Percentiles rank a stretch among this genome's conserved stretches.
Conservation (phyloP, 2,888 invertebrate genomes). For the Torymus tubicola region DNA sequence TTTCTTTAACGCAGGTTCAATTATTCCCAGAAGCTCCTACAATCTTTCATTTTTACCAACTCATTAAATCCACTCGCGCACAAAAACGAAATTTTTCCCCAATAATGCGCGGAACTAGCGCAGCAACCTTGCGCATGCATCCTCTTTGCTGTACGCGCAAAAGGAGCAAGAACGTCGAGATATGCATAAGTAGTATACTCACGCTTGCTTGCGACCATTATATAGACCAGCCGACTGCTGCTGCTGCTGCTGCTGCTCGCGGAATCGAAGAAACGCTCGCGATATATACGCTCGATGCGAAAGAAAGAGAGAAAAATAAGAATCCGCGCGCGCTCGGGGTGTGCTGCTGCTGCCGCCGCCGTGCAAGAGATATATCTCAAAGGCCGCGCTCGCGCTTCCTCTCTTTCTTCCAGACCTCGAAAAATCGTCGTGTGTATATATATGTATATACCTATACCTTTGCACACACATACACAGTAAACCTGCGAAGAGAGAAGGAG, state of each 20-base stretch:
- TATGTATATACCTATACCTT: too few relatives aligned
- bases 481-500: neutral
- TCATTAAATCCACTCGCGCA: too few relatives aligned
- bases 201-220: constrained; percentile 9
- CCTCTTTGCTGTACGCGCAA: neutral
- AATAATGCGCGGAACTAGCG: too few relatives aligned
- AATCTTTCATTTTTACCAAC: too few relatives aligned
- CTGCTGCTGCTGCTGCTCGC: too few relatives aligned
- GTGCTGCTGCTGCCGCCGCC: too few relatives aligned
- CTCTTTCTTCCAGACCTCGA: constrained; percentile 35
- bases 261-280: constrained; percentile 23
- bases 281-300: neutral
- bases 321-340: constrained; percentile 3
- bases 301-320: constrained; percentile 6
- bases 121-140: too few relatives aligned
- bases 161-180: constrained; percentile 18
- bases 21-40: too few relatives aligned
- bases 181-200: constrained; percentile 21
- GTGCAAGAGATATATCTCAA: constrained; percentile 54
- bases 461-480: neutral
- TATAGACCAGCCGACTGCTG: constrained; percentile 9
- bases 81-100: too few relatives aligned
- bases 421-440: constrained; percentile 20
- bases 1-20: too few relatives aligned
- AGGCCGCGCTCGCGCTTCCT: constrained; percentile 41